Base-by-base conservation (phyloP, 2,113 vertebrate genomes). In the Pangasianodon gigas region DNA sequence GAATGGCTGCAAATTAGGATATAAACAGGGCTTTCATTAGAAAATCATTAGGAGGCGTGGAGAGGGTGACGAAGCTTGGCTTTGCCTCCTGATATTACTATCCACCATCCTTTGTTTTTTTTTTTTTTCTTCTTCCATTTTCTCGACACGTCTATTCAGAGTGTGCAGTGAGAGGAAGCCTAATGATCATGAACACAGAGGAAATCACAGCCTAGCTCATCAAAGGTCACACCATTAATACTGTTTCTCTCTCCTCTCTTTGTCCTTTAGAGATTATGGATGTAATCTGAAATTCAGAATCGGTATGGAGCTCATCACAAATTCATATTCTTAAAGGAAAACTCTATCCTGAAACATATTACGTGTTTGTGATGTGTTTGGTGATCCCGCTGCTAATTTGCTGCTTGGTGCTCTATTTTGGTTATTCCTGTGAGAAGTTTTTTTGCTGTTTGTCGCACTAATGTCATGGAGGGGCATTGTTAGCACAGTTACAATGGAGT, bases 211-310 rank as follows among this genome's bases (percentile, higher is more conserved):
- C n/a, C 86, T n/a, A 48, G 67, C 87, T 88, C 77, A 90, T 90
- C 84, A 91, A 91, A 91, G 91, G 89, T 91, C 89, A 91, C 77
- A 44, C 65, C 81, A 91, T 90, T 86, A 91, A 90, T 91, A 87
- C n/a, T 67, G n/a, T 82, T n/a, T 85, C 18, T 51, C 67, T 77
- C 14, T 4, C 29, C 24, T 74, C 10, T 46, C 26, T 85, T 58
- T 89, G 24, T 48, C 54, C 81, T 69, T 74, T 24, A 52, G 46
- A 86, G 32, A 74, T 54, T 19, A 74, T 54, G 32, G 67, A 74
- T 75, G 85, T 24, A 74, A 87, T 87, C 46, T 75, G n/a, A 86
- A 75, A 52, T 86, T 69, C 84, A n/a, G 58, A 21, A 10, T 32
- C 16, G 46, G 54, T 48, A 51, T 7, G n/a, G 11, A 32, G 24